Percentiles rank a stretch among this genome's conserved stretches.
These are phyloP conservation scores for Notarius quadriscutis DNA, from an alignment of 2,113 vertebrate species.

Conservation along the genomic window DNA sequence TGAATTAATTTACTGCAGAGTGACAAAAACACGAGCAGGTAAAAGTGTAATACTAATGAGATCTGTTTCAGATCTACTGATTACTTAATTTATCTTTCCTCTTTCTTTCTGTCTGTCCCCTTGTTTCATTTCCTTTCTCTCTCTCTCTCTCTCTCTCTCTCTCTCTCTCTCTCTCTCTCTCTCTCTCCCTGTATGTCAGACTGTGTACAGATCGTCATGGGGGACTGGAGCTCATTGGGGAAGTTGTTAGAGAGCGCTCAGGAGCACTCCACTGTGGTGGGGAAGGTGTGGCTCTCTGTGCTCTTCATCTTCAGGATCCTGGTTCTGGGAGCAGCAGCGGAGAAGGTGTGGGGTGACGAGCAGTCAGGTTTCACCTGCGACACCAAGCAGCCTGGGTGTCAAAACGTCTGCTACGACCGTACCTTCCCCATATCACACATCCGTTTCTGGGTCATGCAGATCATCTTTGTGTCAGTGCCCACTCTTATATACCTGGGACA, in stretches of 20 bases:
- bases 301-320: slow-evolving; percentile 87
- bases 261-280: slow-evolving; percentile 86
- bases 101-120: not conserved
- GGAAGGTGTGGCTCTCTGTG: slow-evolving; percentile 86
- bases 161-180: not conserved
- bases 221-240: slow-evolving; percentile 83
- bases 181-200: not conserved
- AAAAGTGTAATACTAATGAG: not conserved
- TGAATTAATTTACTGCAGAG: not conserved
- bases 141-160: not conserved
- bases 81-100: not conserved
- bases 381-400: slow-evolving; percentile 87
- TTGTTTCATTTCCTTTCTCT: not conserved
- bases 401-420: slow-evolving; percentile 86
- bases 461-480: slow-evolving; percentile 87
- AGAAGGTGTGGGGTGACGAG: slow-evolving; percentile 88
- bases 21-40: not conserved
- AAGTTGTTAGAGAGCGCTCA: slow-evolving; percentile 84
- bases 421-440: slow-evolving; percentile 91
- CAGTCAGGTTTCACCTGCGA: slow-evolving; percentile 84
- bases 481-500: slow-evolving; percentile 87
- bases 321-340: slow-evolving; percentile 80
- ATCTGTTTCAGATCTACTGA: not conserved
- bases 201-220: slow-evolving; percentile 68
- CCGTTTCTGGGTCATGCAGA: slow-evolving; percentile 91